A percentile compares a stretch with the other conserved stretches of the same genome.
Conservation (phyloP, 2,113 vertebrate genomes). For the Tinamus guttatus region DNA sequence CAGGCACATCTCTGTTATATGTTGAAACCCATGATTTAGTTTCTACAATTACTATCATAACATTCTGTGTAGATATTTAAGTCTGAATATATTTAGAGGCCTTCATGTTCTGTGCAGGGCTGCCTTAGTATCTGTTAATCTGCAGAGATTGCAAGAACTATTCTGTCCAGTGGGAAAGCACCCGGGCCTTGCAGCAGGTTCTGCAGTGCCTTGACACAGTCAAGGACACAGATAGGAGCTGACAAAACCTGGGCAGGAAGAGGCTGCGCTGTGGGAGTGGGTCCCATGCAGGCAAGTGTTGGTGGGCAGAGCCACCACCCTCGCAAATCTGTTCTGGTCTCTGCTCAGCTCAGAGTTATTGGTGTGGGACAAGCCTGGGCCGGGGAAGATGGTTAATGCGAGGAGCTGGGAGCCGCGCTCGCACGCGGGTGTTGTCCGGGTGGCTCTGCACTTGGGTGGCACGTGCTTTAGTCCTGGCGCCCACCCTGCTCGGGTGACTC, state of each 20-base stretch:
- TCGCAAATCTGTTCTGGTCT: not conserved
- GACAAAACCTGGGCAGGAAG: not conserved
- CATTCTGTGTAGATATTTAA: not conserved
- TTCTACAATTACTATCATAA: not conserved
- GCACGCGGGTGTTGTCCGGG: not conserved
- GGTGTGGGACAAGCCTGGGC: not conserved
- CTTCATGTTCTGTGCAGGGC: not conserved
- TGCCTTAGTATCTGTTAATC: not conserved
- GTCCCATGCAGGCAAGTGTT: rapidly evolving
- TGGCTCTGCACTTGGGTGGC: not conserved
- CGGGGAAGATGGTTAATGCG: not conserved
- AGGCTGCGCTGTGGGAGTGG: not conserved
- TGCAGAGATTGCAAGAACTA: not conserved
- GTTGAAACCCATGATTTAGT: not conserved
- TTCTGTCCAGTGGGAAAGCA: not conserved
- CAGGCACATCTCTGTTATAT: not conserved
- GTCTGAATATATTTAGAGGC: not conserved
- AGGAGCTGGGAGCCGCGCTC: not conserved
- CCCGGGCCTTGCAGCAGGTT: not conserved
- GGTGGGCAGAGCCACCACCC: not conserved
- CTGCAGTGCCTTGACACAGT: not conserved
- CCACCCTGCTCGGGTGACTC: not conserved
- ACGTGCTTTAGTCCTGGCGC: not conserved
- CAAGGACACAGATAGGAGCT: not conserved
- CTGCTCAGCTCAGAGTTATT: not conserved